phyloP scores from a whole-genome alignment of 2,113 vertebrate genomes.

The Colinus virginianus region DNA sequence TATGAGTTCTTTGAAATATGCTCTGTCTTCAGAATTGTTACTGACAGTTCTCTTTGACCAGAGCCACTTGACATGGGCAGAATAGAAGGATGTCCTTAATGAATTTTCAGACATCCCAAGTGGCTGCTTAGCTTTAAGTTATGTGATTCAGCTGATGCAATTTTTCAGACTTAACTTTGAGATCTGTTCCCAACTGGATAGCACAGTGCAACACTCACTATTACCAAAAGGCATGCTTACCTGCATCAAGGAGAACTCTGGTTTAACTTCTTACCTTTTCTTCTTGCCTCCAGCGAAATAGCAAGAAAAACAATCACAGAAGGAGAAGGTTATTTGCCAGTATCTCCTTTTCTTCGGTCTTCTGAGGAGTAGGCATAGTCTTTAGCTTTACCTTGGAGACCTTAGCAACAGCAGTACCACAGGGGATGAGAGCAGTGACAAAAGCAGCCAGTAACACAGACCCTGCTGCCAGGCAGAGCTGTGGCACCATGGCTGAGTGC shows the following conservation, averaged over 20 bases:
- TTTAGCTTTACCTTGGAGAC: neutral
- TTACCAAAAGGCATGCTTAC: neutral
- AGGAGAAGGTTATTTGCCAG: neutral
- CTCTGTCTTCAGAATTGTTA: neutral
- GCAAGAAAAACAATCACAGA: neutral
- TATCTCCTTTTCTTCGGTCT: neutral
- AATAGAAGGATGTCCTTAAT: neutral
- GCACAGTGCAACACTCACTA: neutral
- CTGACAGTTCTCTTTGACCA: neutral
- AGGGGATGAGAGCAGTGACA: neutral
- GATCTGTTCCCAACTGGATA: fast-evolving
- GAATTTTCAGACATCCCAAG: neutral
- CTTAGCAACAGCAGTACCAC: neutral
- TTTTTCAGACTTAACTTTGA: neutral
- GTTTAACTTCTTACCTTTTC: neutral
- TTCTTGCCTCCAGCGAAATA: too few species aligned
- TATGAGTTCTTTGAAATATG: neutral
- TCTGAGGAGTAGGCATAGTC: neutral
- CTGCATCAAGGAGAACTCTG: neutral
- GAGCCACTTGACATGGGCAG: neutral
- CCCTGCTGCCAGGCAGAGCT: neutral
- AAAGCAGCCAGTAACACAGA: neutral
- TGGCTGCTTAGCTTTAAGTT: neutral
- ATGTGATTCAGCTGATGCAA: neutral
- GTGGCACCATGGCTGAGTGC: neutral